Percentiles rank a stretch among this genome's conserved stretches.
Conservation (phyloP, 2,888 invertebrate genomes). For the Mystacides longicornis region DNA sequence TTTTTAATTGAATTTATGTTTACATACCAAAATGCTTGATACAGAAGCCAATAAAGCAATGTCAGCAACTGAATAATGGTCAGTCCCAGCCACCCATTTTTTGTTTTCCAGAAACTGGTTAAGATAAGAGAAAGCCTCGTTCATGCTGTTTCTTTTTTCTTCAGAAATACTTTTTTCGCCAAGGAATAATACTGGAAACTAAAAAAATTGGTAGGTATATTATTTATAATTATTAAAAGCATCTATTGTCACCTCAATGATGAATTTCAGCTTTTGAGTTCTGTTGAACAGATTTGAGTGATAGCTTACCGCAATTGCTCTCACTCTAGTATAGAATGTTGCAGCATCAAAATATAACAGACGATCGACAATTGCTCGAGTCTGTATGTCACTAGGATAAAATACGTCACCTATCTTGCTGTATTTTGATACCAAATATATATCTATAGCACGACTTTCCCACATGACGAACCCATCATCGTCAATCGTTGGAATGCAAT, state of each 20-base stretch:
- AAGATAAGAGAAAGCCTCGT: constrained; percentile 52
- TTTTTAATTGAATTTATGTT: neutral
- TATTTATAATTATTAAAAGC: no score
- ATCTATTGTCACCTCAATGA: no score
- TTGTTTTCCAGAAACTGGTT: constrained; percentile 50
- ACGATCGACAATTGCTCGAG: constrained; percentile 53
- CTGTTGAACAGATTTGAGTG: neutral
- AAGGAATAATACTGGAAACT: constrained; percentile 55
- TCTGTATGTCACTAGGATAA: constrained; percentile 50
- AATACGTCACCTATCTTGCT: constrained; percentile 51
- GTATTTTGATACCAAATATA: constrained; percentile 55
- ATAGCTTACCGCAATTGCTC: constrained; percentile 52
- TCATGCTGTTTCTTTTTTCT: constrained; percentile 47
- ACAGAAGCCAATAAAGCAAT: constrained; percentile 51
- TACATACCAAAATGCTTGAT: constrained; percentile 48
- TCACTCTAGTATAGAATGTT: constrained; percentile 53
- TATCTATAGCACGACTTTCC: constrained; percentile 60
- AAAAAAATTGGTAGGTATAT: constrained; percentile 27
- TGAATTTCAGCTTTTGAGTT: neutral
- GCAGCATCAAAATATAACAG: constrained; percentile 57
- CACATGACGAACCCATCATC: constrained; percentile 59
- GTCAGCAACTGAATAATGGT: constrained; percentile 57
- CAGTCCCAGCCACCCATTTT: constrained; percentile 57
- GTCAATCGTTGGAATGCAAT: constrained; percentile 59
- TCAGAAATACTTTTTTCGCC: constrained; percentile 51